Evolutionary conservation across 2,113 vertebrate species (phyloP), one percentile per base, ranked within the genome.

Genomic region (Chaetura pelagica): DNA sequence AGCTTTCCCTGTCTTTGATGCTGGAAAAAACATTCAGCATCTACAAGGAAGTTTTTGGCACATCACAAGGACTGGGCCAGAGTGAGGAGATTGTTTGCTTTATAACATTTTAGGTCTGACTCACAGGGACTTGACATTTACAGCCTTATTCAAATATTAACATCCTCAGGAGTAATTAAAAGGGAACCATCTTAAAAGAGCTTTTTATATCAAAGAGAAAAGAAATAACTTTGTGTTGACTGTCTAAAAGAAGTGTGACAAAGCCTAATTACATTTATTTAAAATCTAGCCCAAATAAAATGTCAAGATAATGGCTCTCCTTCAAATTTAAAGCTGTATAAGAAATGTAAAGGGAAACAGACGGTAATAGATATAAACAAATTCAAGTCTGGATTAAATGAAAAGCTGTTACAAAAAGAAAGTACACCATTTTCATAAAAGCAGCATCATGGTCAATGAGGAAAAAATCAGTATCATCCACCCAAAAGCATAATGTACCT

Each of bases 201-300:
- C 5, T 88, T 95, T 91, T 93, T 84, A 61, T 71, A 94, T 40
- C 59, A 96, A 96, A 83, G 55, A 87, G 52, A 74, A 92, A 91
- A 93, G 26, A 89, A 85, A 76, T 79, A 94, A 90, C 58, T 92
- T 89, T 90, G 44, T 93, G 68, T 88, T 88, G 87, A 81, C 92
- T 90, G 64, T 69, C 93, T 91, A 42, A 82, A 92, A 94, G 48
- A 94, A 71, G 61, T 29, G 4, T 95, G 77, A 82, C 87, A 95
- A 87, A 82, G 62, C 58, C 81, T 91, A 88, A 86, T 86, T 91
- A 59, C 52, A 78, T 88, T 93, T 96, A 38, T 90, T 90, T 75
- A 92, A 88, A 90, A 78, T 83, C 72, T 52, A 96, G 52, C 42
- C 75, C 87, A 94, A 94, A 94, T 71, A 96, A 97, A 91, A 94